Evolutionary conservation across 2,113 vertebrate species (phyloP).

Genomic region (Tinamus guttatus): DNA sequence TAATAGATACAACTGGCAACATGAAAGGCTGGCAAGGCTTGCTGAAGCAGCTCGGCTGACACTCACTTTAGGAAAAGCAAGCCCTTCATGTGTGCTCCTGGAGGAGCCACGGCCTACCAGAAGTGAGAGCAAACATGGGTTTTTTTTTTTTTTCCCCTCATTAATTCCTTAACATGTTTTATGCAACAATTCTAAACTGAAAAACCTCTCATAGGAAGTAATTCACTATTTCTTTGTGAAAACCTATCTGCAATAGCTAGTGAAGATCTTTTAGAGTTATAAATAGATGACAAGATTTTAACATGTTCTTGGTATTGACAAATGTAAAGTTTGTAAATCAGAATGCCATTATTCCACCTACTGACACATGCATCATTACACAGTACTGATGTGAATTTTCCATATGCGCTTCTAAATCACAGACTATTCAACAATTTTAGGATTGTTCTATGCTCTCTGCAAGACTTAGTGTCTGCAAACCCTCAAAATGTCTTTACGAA

Average conservation of each 20-base stretch:
- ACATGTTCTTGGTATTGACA: neutral
- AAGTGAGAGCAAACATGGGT: neutral
- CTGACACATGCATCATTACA: neutral
- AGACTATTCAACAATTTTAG: neutral
- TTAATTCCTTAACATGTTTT: neutral
- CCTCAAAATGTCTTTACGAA: neutral
- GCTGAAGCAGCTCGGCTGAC: neutral
- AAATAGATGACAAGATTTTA: neutral
- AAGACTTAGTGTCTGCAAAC: neutral
- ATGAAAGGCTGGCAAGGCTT: neutral
- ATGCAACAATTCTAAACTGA: neutral
- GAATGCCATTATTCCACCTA: neutral
- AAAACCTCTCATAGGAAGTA: neutral
- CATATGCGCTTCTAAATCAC: neutral
- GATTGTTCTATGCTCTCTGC: neutral
- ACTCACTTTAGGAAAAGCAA: neutral
- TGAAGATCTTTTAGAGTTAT: neutral
- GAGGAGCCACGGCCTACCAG: neutral
- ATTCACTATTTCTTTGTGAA: neutral
- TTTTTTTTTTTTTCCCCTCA: neutral
- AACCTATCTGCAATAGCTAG: neutral
- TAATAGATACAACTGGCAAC: neutral
- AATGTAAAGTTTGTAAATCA: neutral
- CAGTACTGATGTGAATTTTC: neutral
- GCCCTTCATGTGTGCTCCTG: fast-evolving